Conservation (phyloP, 2,113 vertebrate genomes). For the Percina caprodes region DNA sequence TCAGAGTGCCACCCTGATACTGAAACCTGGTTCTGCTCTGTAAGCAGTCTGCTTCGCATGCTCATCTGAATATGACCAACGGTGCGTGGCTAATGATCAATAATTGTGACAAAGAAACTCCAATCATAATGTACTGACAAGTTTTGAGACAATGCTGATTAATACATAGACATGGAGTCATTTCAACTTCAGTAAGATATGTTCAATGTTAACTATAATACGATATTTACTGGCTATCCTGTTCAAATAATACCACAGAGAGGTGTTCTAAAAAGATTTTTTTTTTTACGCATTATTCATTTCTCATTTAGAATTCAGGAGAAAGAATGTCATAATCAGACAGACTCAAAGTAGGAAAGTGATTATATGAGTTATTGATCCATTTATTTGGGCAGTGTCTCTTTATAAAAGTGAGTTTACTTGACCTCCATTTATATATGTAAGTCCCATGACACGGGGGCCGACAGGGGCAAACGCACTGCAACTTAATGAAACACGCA, state of each 20-base stretch:
- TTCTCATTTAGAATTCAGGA: constrained; percentile 51
- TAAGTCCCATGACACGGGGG: constrained; percentile 1
- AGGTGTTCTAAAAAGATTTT: not conserved
- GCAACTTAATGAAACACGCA: too few relatives aligned
- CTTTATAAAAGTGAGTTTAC: constrained; percentile 51
- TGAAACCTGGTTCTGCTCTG: constrained; percentile 53
- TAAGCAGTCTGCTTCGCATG: constrained; percentile 27
- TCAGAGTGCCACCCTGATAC: constrained; percentile 54
- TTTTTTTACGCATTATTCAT: not conserved
- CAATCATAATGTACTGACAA: constrained; percentile 11
- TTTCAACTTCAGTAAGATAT: constrained; percentile 10
- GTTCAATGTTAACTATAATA: not conserved
- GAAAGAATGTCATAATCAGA: constrained; percentile 21
- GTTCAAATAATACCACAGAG: not conserved
- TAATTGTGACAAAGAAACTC: constrained; percentile 51
- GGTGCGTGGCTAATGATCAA: constrained; percentile 56
- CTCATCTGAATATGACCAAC: constrained; percentile 23
- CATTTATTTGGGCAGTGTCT: constrained; percentile 60
- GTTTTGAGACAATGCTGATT: constrained; percentile 37
- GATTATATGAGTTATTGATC: constrained; percentile 67
- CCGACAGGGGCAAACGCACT: too few relatives aligned
- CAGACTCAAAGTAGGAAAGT: constrained; percentile 53
- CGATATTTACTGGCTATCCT: not conserved
- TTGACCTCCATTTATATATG: constrained; percentile 55
- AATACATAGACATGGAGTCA: not conserved